Evolutionary conservation across 2,797 vertebrate species (phyloP).

Genomic region (Pseudocheirus occidentalis): DNA sequence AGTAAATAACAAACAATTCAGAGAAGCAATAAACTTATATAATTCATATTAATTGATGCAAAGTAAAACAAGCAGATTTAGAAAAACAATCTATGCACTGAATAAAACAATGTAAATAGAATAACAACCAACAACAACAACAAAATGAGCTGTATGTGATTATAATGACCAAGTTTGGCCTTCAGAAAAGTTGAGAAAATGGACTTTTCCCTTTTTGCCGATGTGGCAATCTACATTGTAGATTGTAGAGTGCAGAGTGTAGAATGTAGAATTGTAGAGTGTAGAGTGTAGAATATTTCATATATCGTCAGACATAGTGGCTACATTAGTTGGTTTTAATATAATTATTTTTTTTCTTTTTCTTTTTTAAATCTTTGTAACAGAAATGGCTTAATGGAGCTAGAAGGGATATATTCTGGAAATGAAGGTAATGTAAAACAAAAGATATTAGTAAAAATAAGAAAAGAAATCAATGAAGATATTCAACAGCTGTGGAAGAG

Average conservation of each 20-base stretch:
- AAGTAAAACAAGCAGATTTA: background rate
- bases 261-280: too few species aligned
- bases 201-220: background rate
- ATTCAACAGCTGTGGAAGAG: background rate
- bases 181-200: background rate
- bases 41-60: background rate
- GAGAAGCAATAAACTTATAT: background rate
- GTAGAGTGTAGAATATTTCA: background rate
- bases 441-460: background rate
- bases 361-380: background rate
- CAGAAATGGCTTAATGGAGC: background rate
- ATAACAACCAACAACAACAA: too few species aligned
- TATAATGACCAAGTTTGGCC: background rate
- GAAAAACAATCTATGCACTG: background rate
- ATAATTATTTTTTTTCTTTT: background rate
- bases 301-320: background rate
- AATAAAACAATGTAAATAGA: background rate
- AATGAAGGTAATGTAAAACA: background rate
- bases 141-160: background rate
- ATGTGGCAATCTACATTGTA: background rate
- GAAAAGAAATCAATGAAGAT: background rate
- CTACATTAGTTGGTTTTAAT: background rate
- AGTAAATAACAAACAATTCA: background rate
- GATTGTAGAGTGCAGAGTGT: too few species aligned
- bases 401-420: background rate